Evolutionary conservation across 2,113 vertebrate species (phyloP).

Genomic region (Silurus meridionalis): DNA sequence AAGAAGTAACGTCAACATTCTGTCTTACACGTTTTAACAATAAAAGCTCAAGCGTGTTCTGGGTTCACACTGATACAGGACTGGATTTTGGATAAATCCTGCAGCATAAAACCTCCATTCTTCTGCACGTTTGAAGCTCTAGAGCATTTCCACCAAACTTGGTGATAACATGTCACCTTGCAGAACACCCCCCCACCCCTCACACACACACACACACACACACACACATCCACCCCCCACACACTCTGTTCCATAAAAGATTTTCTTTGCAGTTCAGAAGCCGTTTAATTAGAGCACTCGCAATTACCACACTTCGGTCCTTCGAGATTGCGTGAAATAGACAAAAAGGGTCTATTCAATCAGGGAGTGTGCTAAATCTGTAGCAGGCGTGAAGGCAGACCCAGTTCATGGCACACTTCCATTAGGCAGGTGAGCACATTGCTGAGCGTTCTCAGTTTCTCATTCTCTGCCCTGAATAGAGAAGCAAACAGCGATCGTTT

Average conservation of each 20-base stretch:
- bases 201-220: neutral
- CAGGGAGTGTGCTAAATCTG: conserved; percentile 55
- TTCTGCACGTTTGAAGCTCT: neutral
- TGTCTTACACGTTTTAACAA: neutral
- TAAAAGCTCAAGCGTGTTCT: neutral
- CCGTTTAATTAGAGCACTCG: conserved; percentile 71
- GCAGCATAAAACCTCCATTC: neutral
- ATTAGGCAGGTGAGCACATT: conserved; percentile 29
- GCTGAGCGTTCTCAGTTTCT: conserved; percentile 25
- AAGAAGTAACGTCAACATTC: neutral
- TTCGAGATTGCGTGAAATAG: conserved; percentile 56
- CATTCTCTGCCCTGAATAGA: conserved; percentile 43
- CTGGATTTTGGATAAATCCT: neutral
- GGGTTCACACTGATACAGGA: neutral
- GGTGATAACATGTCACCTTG: conserved; percentile 26
- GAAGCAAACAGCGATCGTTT: conserved; percentile 18
- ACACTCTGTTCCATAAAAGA: conserved; percentile 57
- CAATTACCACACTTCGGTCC: conserved; percentile 68
- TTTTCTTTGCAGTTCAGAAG: conserved; percentile 66
- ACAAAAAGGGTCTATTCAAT: conserved; percentile 55
- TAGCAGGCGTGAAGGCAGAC: conserved; percentile 52
- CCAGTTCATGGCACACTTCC: conserved; percentile 53
- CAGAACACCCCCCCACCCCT: conserved; percentile 48
- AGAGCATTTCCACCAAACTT: conserved; percentile 18
- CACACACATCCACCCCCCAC: conserved; percentile 47